Evolutionary conservation across 1,140 invertebrate genomes (phyloP), one percentile per base, ranked within the genome.

Genomic region (Hirudo medicinalis): DNA sequence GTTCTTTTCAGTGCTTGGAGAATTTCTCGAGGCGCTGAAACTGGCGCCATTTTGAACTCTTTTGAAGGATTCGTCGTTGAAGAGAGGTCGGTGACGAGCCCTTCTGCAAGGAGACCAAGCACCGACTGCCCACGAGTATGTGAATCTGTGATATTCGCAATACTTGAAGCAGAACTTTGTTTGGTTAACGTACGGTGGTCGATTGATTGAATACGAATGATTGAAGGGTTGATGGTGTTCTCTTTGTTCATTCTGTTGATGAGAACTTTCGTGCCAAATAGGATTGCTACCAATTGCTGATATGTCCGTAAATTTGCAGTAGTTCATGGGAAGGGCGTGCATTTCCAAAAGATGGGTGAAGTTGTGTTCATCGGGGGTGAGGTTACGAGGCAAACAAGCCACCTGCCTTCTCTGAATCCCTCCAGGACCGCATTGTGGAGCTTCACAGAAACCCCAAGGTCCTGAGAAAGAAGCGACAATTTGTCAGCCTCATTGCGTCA

Each of bases 81-180:
- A 71, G 69, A 32, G 69, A 25, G 49, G 36, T 22, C n/a, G 43
- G 69, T 53, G 67, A 0, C 49, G 72, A 13, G 27, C 43, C 22
- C 67, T 53, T 15, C 15, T 19, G 54, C 72, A 72, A 17, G 27
- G 11, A n/a, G 67, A 69, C 72, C 72, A 72, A 19, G 67, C 43
- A 53, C 68, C 72, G 11, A 54, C 36, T 20, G 40, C 54, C 72
- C 72, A 72, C n/a, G 22, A 32, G n/a, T 69, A 72, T 36, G 60
- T 70, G 69, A 63, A 63, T 8, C 40, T 54, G 69, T 73, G 72
- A 55, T 63, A 63, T 54, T 73, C 69, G 57, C 72, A 73, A 40
- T 71, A 54, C 5, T 63, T 69, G 69, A 73, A 73, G 53, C 72
- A 73, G 29, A 49, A 49, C 43, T 9, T 49, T 0, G 43, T 49